phyloP scores from a whole-genome alignment of 2,113 vertebrate species.

The Cavia aperea region DNA sequence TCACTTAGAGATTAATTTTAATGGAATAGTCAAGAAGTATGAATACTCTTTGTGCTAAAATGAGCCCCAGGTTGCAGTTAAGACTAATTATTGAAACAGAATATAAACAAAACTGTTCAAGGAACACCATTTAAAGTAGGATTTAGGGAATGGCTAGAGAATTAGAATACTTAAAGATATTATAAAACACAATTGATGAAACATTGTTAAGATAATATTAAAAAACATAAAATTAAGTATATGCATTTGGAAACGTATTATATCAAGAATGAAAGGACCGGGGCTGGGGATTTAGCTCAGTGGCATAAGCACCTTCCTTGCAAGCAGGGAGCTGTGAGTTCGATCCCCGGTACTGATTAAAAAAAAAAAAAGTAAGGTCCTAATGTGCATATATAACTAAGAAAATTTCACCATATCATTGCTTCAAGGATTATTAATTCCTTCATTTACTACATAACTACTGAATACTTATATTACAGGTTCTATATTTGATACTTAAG shows the following conservation, averaged over 20 bases:
- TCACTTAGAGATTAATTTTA: conserved; percentile 20
- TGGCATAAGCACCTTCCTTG: too few relatives aligned
- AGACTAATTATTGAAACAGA: conserved; percentile 19
- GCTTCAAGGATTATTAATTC: not conserved
- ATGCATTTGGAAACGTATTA: not conserved
- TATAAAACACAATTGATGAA: not conserved
- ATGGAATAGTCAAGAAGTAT: not conserved
- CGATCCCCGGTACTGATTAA: too few relatives aligned
- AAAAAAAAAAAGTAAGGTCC: too few relatives aligned
- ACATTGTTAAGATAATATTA: not conserved
- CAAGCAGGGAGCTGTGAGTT: too few relatives aligned
- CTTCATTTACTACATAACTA: not conserved
- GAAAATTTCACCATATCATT: not conserved
- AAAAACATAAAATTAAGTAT: not conserved
- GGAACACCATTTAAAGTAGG: not conserved
- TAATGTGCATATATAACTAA: not conserved
- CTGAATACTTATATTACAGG: not conserved
- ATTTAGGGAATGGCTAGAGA: not conserved
- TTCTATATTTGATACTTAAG: not conserved
- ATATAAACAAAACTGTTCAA: conserved; percentile 36
- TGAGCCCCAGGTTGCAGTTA: not conserved
- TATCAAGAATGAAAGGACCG: not conserved
- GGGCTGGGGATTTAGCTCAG: too few relatives aligned
- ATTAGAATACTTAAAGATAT: conserved; percentile 10
- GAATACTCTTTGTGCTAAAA: not conserved